Percentiles rank a stretch among this genome's conserved stretches.
Evolutionary conservation across 2,797 vertebrate genomes (phyloP).

Genomic region (Halcyon badia): DNA sequence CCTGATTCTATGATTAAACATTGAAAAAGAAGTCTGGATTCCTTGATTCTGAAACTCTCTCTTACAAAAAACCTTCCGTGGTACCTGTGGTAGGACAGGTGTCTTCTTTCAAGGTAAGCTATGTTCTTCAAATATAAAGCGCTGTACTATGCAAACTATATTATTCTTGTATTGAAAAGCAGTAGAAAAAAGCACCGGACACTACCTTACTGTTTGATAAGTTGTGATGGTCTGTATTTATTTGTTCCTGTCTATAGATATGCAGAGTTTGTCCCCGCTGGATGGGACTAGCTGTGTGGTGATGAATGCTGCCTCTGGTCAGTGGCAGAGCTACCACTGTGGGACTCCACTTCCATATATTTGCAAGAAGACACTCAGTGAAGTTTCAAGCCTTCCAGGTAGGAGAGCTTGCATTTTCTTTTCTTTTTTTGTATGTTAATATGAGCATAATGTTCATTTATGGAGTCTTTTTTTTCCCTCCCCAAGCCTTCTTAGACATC

Average conservation of each 20-base stretch:
- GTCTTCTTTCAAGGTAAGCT: background rate
- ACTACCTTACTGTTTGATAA: background rate
- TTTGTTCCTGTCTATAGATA: slow-evolving; percentile 71
- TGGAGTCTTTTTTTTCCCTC: background rate
- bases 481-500: background rate
- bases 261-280: slow-evolving; percentile 66
- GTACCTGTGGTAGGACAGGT: background rate
- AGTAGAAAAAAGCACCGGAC: background rate
- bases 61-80: background rate
- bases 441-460: background rate
- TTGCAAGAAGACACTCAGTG: slow-evolving; percentile 87
- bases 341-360: slow-evolving; percentile 87
- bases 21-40: background rate
- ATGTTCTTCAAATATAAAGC: background rate
- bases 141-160: background rate
- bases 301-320: slow-evolving; percentile 80
- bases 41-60: slow-evolving; percentile 4
- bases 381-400: slow-evolving; percentile 78
- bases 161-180: background rate
- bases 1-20: slow-evolving; percentile 36
- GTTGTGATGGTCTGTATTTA: background rate
- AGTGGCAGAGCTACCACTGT: slow-evolving; percentile 85
- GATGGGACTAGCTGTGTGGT: slow-evolving; percentile 86
- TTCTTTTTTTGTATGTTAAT: background rate
- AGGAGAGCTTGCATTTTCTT: background rate